A percentile compares a stretch with the other conserved stretches of the same genome.
Conservation (phyloP, 2,888 invertebrate genomes). For the Drosophila ezoana region DNA sequence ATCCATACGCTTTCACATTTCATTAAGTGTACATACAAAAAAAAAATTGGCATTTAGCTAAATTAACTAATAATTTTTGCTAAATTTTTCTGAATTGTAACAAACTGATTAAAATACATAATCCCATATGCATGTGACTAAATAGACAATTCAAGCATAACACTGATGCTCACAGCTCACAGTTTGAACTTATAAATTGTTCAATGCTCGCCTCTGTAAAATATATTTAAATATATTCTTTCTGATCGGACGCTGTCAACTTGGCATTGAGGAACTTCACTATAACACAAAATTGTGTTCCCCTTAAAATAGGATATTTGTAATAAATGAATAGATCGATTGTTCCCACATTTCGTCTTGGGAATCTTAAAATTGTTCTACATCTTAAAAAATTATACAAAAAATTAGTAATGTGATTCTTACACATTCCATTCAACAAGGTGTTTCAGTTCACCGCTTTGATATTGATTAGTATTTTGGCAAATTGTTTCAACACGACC, state of each 20-base stretch:
- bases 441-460: constrained; percentile 5
- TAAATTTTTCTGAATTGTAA: constrained; percentile 26
- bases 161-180: constrained; percentile 4
- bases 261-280: constrained; percentile 9
- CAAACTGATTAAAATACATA: constrained; percentile 18
- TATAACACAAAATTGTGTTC: too few relatives aligned
- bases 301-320: neutral
- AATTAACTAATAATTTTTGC: constrained; percentile 52
- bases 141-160: constrained; percentile 1
- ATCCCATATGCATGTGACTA: constrained; percentile 7
- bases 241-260: neutral
- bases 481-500: constrained; percentile 31
- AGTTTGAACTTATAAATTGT: constrained; percentile 13
- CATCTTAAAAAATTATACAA: neutral
- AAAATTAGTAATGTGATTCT: neutral
- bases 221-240: neutral
- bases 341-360: neutral
- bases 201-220: neutral
- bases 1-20: constrained; percentile 33
- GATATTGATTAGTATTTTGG: constrained; percentile 23
- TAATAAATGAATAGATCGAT: neutral
- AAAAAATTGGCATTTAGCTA: constrained; percentile 39
- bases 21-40: constrained; percentile 28
- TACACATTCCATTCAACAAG: neutral
- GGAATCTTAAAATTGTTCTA: neutral